Conservation (phyloP, 2,797 vertebrate genomes). For the Zalophus californianus region DNA sequence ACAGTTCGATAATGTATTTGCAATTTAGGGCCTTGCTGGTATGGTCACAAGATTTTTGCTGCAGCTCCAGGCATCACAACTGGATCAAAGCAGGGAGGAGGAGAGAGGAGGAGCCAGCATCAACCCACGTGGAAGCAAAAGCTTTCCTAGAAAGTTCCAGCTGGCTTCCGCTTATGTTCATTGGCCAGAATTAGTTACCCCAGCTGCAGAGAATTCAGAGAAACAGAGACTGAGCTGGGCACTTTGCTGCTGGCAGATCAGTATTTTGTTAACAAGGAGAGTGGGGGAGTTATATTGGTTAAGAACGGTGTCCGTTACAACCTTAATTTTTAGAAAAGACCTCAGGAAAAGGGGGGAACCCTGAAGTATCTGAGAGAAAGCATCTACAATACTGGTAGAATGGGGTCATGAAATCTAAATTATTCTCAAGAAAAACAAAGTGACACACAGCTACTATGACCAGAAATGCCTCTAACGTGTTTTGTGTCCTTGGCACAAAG, state of each 20-base stretch:
- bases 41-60: not conserved
- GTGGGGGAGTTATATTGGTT: not conserved
- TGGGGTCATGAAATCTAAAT: not conserved
- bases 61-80: not conserved
- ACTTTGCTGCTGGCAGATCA: not conserved
- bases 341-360: not conserved
- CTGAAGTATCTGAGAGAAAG: not conserved
- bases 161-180: not conserved
- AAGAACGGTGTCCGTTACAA: not conserved
- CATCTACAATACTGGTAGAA: not conserved
- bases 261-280: conserved; percentile 2
- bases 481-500: not conserved
- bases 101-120: not conserved
- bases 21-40: not conserved
- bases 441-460: not conserved
- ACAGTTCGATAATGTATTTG: not conserved
- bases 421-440: conserved; percentile 61
- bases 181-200: not conserved
- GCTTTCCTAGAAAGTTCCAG: not conserved
- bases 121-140: not conserved
- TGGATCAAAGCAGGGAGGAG: not conserved
- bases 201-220: not conserved
- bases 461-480: not conserved
- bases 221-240: not conserved
- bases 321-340: not conserved